These are phyloP conservation scores for Lepisosteus oculatus DNA, from an alignment of 2,113 vertebrate species.

Conservation along the genomic window DNA sequence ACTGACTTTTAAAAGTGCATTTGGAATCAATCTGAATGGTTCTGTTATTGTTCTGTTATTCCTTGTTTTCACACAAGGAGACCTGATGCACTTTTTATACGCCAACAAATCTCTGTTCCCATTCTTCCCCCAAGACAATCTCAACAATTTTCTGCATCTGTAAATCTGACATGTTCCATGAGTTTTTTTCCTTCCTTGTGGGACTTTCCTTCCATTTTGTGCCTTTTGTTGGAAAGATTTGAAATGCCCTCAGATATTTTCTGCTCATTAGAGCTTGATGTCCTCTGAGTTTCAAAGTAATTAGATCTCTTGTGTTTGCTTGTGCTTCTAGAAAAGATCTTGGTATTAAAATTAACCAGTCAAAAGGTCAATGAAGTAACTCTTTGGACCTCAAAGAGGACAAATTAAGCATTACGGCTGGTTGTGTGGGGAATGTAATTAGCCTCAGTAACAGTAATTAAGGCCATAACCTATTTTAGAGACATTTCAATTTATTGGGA, in stretches of 20 bases:
- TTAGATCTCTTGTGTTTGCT: conserved; percentile 26
- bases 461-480: not conserved
- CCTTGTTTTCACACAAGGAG: not conserved
- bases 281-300: conserved; percentile 14
- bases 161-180: conserved; percentile 19
- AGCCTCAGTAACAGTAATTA: not conserved
- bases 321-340: conserved; percentile 7
- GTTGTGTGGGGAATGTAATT: conserved; percentile 11
- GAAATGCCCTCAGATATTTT: conserved; percentile 18
- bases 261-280: conserved; percentile 15
- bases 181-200: conserved; percentile 1
- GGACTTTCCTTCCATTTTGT: not conserved
- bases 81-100: conserved; percentile 15
- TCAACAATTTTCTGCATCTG: conserved; percentile 26
- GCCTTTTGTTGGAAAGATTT: not conserved
- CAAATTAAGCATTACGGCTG: conserved; percentile 17
- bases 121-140: not conserved
- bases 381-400: conserved; percentile 10
- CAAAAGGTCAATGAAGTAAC: conserved; percentile 19
- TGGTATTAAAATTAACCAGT: conserved; percentile 19
- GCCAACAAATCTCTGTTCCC: conserved; percentile 3
- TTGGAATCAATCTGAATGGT: not conserved
- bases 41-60: conserved; percentile 11
- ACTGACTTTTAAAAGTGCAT: too few relatives aligned
- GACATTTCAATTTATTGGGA: not conserved